Evolutionary conservation across 2,797 vertebrate genomes (phyloP), one percentile per base, ranked within the genome.

Genomic region (Botia kubotai): DNA sequence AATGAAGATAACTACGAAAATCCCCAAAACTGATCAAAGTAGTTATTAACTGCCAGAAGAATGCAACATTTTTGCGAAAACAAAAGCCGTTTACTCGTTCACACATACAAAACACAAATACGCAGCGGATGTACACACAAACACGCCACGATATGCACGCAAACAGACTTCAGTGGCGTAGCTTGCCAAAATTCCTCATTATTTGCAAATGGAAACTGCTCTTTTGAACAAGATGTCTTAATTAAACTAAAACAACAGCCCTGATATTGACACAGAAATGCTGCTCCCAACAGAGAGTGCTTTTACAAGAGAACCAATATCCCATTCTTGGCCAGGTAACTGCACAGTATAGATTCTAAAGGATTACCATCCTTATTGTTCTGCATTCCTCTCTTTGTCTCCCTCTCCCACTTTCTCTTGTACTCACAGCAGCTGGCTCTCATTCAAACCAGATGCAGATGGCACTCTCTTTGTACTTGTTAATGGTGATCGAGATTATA

Each of bases 281-380:
- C 68, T 65, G 75, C 46, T 85, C 67, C 83, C 80, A 50, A 52
- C 71, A 82, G 84, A 83, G 62, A 23, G 8, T 71, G 80, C 70
- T 84, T 74, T 84, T 79, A 83, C 82, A 83, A 83, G 82, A 77
- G 77, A 68, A 83, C 77, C 77, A 82, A 85, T 83, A 88, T 85
- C 72, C 80, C 81, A 75, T 83, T 85, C 82, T 84, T 86, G 75
- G 82, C 79, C 60, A 85, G 68, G 77, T 84, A 86, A 87, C 84
- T 82, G 82, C 84, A 77, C 73, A 57, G 80, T 84, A 82, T 80
- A 83, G 85, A 86, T 88, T 87, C 65, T 78, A 67, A 84, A 83
- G 86, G 88, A 88, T 87, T 87, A 86, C 82, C 77, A 81, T 77
- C 77, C 69, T 72, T 75, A 87, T 89, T 86, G 85, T 87, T 86